A percentile compares a stretch with the other conserved stretches of the same genome.
Conservation (phyloP, 2,113 vertebrate genomes). For the Bos javanicus region DNA sequence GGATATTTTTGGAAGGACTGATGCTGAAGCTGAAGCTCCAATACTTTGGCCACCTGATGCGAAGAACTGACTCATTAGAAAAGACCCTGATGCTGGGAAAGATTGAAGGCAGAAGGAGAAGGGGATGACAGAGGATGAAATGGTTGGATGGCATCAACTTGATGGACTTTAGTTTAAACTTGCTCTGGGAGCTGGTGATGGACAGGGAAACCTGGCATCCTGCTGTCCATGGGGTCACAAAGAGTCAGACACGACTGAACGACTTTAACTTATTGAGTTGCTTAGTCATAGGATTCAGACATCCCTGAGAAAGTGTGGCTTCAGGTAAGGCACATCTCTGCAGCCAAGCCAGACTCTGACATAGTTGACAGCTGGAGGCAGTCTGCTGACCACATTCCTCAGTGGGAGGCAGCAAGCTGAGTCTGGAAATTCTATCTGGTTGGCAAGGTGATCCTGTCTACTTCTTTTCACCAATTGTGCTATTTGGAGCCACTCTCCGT, state of each 20-base stretch:
- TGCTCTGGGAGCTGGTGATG: background rate
- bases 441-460: background rate
- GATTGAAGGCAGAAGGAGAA: background rate
- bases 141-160: background rate
- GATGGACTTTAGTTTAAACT: background rate
- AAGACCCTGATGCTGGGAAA: background rate
- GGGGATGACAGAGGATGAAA: background rate
- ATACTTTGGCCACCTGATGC: background rate
- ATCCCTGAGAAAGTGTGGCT: background rate
- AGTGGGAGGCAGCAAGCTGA: background rate
- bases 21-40: background rate
- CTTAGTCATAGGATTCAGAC: background rate
- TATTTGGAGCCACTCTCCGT: background rate
- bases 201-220: background rate
- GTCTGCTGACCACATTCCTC: background rate
- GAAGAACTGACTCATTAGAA: background rate
- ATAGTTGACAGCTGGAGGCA: background rate
- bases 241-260: background rate
- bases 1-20: background rate
- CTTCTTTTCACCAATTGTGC: background rate
- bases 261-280: background rate
- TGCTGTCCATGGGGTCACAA: background rate
- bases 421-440: background rate
- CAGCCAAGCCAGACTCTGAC: background rate
- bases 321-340: background rate